Percentiles rank a stretch among this genome's conserved stretches.
Conservation (phyloP, 1,140 invertebrate species). For the Drosophila trapezifrons region DNA sequence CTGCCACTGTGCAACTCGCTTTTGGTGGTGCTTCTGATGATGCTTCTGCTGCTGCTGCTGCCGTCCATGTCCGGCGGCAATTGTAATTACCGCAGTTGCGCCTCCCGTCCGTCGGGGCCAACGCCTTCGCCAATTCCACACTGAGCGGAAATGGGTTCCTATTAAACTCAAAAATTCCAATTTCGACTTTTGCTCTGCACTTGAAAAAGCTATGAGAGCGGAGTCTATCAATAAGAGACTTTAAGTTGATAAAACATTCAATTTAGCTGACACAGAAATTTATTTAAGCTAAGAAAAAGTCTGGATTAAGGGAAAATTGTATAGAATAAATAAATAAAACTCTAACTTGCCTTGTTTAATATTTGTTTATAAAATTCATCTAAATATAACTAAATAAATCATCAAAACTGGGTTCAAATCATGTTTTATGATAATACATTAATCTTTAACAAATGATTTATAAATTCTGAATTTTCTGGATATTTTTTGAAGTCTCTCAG, state of each 20-base stretch:
- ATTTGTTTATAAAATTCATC: too few relatives aligned
- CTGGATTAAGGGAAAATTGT: too few relatives aligned
- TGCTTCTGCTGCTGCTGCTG: constrained; percentile 37
- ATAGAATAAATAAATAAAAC: too few relatives aligned
- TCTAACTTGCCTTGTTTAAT: too few relatives aligned
- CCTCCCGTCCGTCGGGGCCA: constrained; percentile 78
- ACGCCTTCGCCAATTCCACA: constrained; percentile 68
- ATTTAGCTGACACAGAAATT: not conserved
- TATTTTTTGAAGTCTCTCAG: too few relatives aligned
- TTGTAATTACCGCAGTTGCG: constrained; percentile 83
- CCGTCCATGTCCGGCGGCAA: constrained; percentile 78
- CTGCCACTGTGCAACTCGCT: constrained; percentile 46
- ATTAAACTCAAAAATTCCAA: not conserved
- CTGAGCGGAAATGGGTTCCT: constrained; percentile 15
- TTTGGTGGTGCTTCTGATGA: constrained; percentile 26
- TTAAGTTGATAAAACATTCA: too few relatives aligned
- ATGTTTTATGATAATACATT: not conserved
- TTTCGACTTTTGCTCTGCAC: constrained; percentile 3
- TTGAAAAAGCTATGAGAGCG: not conserved
- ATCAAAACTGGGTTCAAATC: not conserved
- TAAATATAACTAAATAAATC: too few relatives aligned
- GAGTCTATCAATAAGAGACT: too few relatives aligned
- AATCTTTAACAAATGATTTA: not conserved
- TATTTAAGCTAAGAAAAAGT: too few relatives aligned
- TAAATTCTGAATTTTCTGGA: not conserved